These are phyloP conservation scores for Pangasius larnaudii DNA, from an alignment of 2,797 vertebrate species.

Conservation along the genomic window DNA sequence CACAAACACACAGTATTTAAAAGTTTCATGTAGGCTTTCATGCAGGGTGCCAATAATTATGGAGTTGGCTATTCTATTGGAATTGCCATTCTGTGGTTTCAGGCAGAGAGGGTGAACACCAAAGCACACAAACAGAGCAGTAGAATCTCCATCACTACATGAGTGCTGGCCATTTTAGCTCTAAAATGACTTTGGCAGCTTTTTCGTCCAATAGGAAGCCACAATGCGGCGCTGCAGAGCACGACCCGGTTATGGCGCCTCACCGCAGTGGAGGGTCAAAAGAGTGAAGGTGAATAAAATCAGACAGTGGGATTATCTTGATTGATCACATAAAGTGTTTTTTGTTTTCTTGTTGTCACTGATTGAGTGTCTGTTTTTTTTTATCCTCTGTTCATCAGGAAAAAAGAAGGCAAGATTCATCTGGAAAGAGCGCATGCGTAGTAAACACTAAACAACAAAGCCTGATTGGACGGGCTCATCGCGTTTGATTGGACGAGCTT, in stretches of 20 bases:
- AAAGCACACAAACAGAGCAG: background rate
- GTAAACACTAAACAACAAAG: background rate
- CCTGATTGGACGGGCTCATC: background rate
- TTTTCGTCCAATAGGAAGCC: conserved; percentile 54
- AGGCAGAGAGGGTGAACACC: background rate
- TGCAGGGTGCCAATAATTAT: conserved; percentile 7
- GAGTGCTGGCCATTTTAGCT: background rate
- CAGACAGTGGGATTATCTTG: too few relatives aligned
- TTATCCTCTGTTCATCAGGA: background rate
- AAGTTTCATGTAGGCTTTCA: background rate
- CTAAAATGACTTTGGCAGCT: background rate
- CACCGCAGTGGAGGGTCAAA: conserved; percentile 60
- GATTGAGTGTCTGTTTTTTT: background rate
- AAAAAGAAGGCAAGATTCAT: conserved; percentile 47
- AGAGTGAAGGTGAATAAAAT: conserved; percentile 59
- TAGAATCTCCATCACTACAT: background rate
- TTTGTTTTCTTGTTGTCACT: background rate
- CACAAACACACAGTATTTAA: background rate
- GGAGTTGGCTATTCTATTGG: background rate
- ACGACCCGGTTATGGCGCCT: conserved; percentile 63
- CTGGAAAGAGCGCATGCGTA: conserved; percentile 25
- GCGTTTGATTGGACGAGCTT: too few relatives aligned
- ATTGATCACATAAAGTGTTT: background rate
- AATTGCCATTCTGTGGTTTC: background rate
- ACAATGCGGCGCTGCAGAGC: conserved; percentile 47